A percentile compares a stretch with the other conserved stretches of the same genome.
Evolutionary conservation across 2,113 vertebrate species (phyloP).

Genomic region (Semnornis frantzii): DNA sequence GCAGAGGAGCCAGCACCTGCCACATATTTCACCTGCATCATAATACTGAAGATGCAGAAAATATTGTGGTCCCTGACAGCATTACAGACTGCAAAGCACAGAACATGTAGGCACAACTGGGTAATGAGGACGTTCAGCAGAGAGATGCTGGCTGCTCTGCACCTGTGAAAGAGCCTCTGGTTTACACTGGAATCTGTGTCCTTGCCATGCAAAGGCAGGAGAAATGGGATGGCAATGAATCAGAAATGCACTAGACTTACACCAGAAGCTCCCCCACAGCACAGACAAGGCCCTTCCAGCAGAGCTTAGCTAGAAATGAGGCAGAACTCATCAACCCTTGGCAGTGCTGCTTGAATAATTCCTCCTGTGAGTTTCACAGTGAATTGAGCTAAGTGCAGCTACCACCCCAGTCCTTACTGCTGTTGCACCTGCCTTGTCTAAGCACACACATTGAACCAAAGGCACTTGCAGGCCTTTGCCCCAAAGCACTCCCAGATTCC

Average conservation of each 20-base stretch:
- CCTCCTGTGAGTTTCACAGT: neutral
- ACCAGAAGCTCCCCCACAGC: neutral
- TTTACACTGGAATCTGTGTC: neutral
- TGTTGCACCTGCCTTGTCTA: neutral
- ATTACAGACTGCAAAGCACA: accelerated
- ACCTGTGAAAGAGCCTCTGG: neutral
- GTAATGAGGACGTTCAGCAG: neutral
- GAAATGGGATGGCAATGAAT: neutral
- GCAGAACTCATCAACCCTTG: neutral
- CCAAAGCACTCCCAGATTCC: neutral
- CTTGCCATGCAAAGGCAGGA: neutral
- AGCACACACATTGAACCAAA: neutral
- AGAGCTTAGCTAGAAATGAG: neutral
- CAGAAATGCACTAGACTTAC: neutral
- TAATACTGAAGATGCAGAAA: neutral
- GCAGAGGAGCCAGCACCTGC: neutral
- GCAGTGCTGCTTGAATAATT: neutral
- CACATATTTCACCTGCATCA: neutral
- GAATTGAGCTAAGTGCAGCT: neutral
- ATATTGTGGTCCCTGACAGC: neutral
- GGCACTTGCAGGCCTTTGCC: neutral
- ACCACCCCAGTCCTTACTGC: neutral
- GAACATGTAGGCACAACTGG: neutral
- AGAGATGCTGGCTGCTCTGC: neutral
- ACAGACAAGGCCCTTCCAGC: neutral